phyloP scores from a whole-genome alignment of 1,140 invertebrate species.

The Drosophila nigromelanica region DNA sequence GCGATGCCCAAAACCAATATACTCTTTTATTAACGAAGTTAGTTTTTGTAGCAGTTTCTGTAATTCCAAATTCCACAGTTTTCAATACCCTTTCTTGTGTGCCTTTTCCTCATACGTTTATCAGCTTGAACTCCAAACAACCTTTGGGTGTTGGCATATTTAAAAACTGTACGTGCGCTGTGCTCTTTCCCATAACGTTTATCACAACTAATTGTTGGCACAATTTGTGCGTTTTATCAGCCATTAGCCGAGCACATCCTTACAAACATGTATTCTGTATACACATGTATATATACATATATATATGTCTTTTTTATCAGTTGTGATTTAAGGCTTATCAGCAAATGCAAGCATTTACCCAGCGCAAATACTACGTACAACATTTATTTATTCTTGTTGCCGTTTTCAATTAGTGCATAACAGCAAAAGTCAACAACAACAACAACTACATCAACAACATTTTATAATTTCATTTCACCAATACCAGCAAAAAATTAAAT shows the following conservation, averaged over 20 bases:
- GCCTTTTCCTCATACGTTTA: too few relatives aligned
- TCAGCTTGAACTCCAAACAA: too few relatives aligned
- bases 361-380: constrained; percentile 35
- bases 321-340: constrained; percentile 69
- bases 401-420: constrained; percentile 70
- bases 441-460: constrained; percentile 26
- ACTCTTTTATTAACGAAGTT: too few relatives aligned
- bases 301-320: constrained; percentile 66
- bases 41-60: too few relatives aligned
- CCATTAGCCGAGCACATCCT: constrained; percentile 12
- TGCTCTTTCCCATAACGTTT: constrained; percentile 19
- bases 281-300: background rate
- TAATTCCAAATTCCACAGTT: too few relatives aligned
- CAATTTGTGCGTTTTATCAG: constrained; percentile 30
- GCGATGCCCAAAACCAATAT: too few relatives aligned
- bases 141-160: background rate
- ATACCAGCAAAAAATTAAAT: constrained; percentile 17
- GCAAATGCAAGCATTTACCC: constrained; percentile 62
- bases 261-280: background rate
- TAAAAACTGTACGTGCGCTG: background rate
- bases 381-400: constrained; percentile 47
- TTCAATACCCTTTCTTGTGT: too few relatives aligned
- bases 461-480: constrained; percentile 55
- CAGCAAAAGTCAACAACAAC: constrained; percentile 15
- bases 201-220: constrained; percentile 38